Conservation (phyloP, 2,113 vertebrate genomes). For the Kryptolebias marmoratus region DNA sequence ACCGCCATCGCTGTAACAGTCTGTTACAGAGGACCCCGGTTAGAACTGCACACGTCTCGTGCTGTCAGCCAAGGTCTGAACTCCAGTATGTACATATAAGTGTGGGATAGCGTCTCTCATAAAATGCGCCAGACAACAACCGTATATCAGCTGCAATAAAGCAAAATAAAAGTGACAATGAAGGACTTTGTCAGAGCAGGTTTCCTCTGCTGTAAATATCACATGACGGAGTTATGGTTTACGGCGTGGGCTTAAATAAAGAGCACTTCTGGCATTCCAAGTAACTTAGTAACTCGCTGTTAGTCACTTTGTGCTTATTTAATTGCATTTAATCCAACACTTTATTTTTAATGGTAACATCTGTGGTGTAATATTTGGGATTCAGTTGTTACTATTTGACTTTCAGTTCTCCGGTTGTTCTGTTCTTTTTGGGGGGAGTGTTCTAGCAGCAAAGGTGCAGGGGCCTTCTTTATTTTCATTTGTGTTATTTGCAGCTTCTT, state of each 20-base stretch:
- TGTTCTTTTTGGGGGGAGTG: too few relatives aligned
- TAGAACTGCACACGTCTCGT: slow-evolving; percentile 17
- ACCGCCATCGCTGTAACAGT: slow-evolving; percentile 28
- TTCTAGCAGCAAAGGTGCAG: neutral
- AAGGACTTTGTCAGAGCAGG: slow-evolving; percentile 25
- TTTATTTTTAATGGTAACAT: slow-evolving; percentile 15
- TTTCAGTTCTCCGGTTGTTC: neutral
- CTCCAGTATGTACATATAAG: slow-evolving; percentile 18
- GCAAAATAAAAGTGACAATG: slow-evolving; percentile 46
- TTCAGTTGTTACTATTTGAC: too few relatives aligned
- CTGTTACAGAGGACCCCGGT: slow-evolving; percentile 35
- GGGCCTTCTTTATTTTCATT: neutral
- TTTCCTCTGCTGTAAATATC: slow-evolving; percentile 54
- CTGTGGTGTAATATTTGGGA: slow-evolving; percentile 29
- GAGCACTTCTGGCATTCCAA: slow-evolving; percentile 56
- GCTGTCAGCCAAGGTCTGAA: slow-evolving; percentile 18
- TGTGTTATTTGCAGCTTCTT: too few relatives aligned
- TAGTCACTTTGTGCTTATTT: slow-evolving; percentile 42
- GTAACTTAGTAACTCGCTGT: slow-evolving; percentile 49
- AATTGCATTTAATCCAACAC: slow-evolving; percentile 47
- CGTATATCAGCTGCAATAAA: slow-evolving; percentile 62
- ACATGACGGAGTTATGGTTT: slow-evolving; percentile 43
- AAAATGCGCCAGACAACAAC: slow-evolving; percentile 36
- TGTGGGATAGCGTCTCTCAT: slow-evolving; percentile 40
- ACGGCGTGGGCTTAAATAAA: slow-evolving; percentile 48